phyloP scores from a whole-genome alignment of 2,113 vertebrate species.

The Ariopsis seemanni region DNA sequence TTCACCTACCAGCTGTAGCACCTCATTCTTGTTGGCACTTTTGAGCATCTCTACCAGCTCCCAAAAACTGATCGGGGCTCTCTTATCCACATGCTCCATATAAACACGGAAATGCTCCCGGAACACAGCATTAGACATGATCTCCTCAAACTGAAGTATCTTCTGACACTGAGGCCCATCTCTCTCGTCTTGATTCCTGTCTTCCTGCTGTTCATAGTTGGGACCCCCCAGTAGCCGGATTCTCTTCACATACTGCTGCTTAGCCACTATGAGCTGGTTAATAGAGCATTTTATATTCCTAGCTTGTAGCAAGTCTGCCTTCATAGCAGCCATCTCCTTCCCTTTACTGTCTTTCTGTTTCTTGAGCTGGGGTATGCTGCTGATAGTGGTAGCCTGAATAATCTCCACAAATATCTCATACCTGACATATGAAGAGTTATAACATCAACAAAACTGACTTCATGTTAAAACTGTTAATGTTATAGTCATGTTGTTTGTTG shows the following conservation, averaged over 20 bases:
- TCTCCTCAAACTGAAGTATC: constrained; percentile 98
- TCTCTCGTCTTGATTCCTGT: constrained; percentile 80
- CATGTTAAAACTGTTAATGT: too few relatives aligned
- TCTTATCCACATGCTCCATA: constrained; percentile 92
- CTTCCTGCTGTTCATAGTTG: constrained; percentile 86
- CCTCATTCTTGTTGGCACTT: constrained; percentile 94
- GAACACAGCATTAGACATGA: constrained; percentile 83
- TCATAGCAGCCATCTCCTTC: constrained; percentile 95
- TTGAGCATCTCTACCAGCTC: constrained; percentile 92
- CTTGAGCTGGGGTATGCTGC: constrained; percentile 94
- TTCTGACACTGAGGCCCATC: constrained; percentile 88
- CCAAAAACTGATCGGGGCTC: constrained; percentile 88
- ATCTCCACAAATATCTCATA: constrained; percentile 99
- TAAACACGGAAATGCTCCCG: constrained; percentile 88
- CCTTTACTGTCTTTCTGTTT: constrained; percentile 93
- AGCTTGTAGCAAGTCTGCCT: constrained; percentile 91
- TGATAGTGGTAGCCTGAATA: constrained; percentile 96
- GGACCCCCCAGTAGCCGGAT: constrained; percentile 89
- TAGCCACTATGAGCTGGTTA: constrained; percentile 97
- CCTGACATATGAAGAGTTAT: constrained; percentile 65
- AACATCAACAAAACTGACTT: too few relatives aligned
- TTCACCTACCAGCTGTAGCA: constrained; percentile 93
- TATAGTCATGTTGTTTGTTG: too few relatives aligned
- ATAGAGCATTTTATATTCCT: constrained; percentile 98
- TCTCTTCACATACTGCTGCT: constrained; percentile 96